Evolutionary conservation across 2,888 invertebrate species (phyloP), one percentile per base, ranked within the genome.

Genomic region (Arrhopalites spinosus): DNA sequence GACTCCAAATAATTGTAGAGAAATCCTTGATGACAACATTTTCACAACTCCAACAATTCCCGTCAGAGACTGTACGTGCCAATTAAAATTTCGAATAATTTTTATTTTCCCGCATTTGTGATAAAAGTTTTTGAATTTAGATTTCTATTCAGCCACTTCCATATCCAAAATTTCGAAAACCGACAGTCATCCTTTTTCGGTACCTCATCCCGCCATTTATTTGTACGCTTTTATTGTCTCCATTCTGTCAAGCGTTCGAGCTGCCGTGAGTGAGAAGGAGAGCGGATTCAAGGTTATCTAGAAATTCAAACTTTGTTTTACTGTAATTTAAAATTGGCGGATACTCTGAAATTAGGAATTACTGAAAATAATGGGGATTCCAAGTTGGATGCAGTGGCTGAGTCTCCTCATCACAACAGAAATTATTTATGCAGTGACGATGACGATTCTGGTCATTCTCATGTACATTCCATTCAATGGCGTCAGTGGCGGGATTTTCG

Each of bases 231-330:
- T 53, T 17, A 3, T 3, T 53, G 11, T 8, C n/a, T 13, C 11
- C 53, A 3, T 53, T 53, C n/a, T 13, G 8, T 53, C n/a, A 13
- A 53, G 17, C n/a, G 53, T 53, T 3, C 11, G n/a, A 13, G 11
- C 17, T 13, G n/a, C n/a, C 13, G n/a, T 53, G 13, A n/a, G n/a
- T 8, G 53, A 53, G 53, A 53, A 53, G n/a, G 53, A 7, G 11
- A 53, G 53, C n/a, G 53, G 53, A n/a, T 53, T 53, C 53, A 53
- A 53, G 53, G 45, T 45, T 45, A 45, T 45, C 45, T 45, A 15
- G 7, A 45, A 15, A 15, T 45, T 11, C 45, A 45, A 11, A 11
- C 7, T 11, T 45, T 45, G 45, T 11, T 45, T 7, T 45, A 15
- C 45, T 11, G 15, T 45, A 11, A 11, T 7, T 45, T 45, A 45